Conservation (phyloP, 2,113 vertebrate species). For the Crotalus tigris region DNA sequence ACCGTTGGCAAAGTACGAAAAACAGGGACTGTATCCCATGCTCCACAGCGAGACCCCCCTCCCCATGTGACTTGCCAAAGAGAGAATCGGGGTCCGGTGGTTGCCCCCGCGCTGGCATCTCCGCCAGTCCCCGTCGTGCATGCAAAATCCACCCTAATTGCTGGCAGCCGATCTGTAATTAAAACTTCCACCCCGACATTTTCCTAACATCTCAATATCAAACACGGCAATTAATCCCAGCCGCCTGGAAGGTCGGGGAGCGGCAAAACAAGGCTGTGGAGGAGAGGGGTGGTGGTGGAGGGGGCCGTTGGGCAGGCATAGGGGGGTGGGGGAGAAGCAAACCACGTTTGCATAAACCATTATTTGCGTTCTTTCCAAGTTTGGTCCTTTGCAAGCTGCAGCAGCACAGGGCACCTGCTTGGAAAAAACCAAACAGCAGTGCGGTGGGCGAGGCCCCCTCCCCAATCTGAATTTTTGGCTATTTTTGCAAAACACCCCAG, state of each 20-base stretch:
- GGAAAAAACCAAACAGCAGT: background rate
- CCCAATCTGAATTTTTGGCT: background rate
- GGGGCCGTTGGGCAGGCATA: background rate
- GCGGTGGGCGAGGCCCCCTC: background rate
- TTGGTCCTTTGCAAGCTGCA: background rate
- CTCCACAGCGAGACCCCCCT: background rate
- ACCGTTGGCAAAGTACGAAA: too few relatives aligned
- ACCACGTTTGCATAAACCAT: background rate
- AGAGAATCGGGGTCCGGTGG: background rate
- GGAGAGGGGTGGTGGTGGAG: too few relatives aligned
- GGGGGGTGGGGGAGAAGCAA: background rate
- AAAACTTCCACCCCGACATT: constrained; percentile 33
- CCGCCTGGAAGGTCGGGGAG: background rate
- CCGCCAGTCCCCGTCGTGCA: background rate
- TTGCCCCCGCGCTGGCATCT: background rate
- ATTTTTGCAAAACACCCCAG: background rate
- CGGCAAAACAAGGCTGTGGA: background rate
- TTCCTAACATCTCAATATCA: constrained; percentile 34
- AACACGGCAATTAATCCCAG: constrained; percentile 22
- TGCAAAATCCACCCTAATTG: constrained; percentile 17
- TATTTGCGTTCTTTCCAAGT: background rate
- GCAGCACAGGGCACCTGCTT: background rate
- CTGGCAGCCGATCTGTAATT: constrained; percentile 21
- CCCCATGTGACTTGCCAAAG: accelerated
- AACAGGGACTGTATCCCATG: background rate